Evolutionary conservation across 2,113 vertebrate genomes (phyloP), one percentile per base, ranked within the genome.

Genomic region (Odontesthes bonariensis): DNA sequence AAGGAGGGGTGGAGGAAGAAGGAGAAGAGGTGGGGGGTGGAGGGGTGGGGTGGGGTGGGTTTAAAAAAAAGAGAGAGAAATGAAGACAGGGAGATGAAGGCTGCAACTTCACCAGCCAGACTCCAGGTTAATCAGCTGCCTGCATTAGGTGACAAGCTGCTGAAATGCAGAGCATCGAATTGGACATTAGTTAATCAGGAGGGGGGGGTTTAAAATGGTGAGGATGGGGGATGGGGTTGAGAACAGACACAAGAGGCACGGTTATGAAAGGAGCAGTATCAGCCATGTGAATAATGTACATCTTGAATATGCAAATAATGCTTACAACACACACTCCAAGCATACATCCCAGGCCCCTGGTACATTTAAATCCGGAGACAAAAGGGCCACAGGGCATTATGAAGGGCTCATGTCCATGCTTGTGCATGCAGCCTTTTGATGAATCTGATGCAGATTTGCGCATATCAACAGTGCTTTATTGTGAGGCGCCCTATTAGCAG

Each of bases 91-190:
- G 71, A 86, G 67, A 73, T 8, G 60, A 79, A 71, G 78, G 75
- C 69, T 88, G 85, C 74, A 87, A 81, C 88, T 86, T 84, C 83
- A 73, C 67, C 85, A 87, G 82, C 69, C 81, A 88, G 85, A 84
- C 87, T 92, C 83, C 91, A 89, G 90, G 96, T 96, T 98, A 96
- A 98, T 97, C 96, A 97, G 95, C 95, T 93, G 95, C 95, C 95
- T 96, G 95, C 96, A 97, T 96, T 96, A 96, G 96, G 95, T 96
- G 95, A 95, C 96, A 94, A 93, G 89, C 87, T 90, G 73, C 84
- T 92, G 91, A 91, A 93, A 92, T 85, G 88, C 73, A 68, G 89
- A 83, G 85, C 75, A 86, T 83, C 66, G 73, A 90, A 93, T 93
- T 93, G 87, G 88, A 94, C 92, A 92, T 93, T 86, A 92, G 92